Evolutionary conservation across 2,888 invertebrate species (phyloP).

Genomic region (Cheilosia pagana): DNA sequence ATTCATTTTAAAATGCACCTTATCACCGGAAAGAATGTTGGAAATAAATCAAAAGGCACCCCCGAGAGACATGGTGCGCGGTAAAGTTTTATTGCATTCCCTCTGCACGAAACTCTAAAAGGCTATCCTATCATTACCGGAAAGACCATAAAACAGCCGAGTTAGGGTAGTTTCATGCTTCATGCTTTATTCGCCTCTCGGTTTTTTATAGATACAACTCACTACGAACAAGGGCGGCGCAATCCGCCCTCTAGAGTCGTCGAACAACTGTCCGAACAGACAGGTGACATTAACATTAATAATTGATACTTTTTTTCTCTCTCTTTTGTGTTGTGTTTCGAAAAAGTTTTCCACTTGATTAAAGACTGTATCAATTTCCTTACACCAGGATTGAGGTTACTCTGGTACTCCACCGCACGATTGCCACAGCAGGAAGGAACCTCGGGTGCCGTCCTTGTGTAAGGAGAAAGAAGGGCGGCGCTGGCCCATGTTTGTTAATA

Average conservation of each 20-base stretch:
- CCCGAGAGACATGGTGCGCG: slow-evolving; percentile 8
- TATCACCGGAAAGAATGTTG: slow-evolving; percentile 40
- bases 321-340: slow-evolving; percentile 23
- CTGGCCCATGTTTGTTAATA: slow-evolving; percentile 65
- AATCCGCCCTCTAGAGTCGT: slow-evolving; percentile 29
- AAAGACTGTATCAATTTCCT: slow-evolving; percentile 71
- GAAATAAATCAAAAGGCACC: slow-evolving; percentile 70
- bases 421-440: slow-evolving; percentile 8
- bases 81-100: slow-evolving; percentile 62
- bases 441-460: background rate
- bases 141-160: slow-evolving; percentile 55
- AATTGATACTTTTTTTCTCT: slow-evolving; percentile 58
- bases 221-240: slow-evolving; percentile 13
- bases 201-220: slow-evolving; percentile 27
- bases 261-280: slow-evolving; percentile 71
- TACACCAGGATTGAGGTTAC: slow-evolving; percentile 53
- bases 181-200: slow-evolving; percentile 51
- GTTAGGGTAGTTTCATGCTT: slow-evolving; percentile 53
- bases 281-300: slow-evolving; percentile 75
- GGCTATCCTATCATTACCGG: slow-evolving; percentile 64
- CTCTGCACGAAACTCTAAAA: slow-evolving; percentile 56
- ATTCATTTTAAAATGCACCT: slow-evolving; percentile 46
- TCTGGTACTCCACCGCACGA: background rate
- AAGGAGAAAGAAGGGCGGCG: slow-evolving; percentile 33
- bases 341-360: slow-evolving; percentile 73